Percentiles rank a stretch among this genome's conserved stretches.
These are phyloP conservation scores for Oryctolagus cuniculus DNA, from an alignment of 2,113 vertebrate species.

Conservation along the genomic window mOryCun1.1 NC_091433.1:147740501-147741000, in stretches of 20 bases:
- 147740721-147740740: background rate
- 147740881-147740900: background rate
- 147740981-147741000: background rate
- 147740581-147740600: background rate
- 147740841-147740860: background rate
- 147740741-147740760: background rate
- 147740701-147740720: background rate
- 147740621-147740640: too few species aligned
- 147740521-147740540: background rate
- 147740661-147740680: fast-evolving
- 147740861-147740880: background rate
- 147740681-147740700: background rate
- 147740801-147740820: background rate
- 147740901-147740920: background rate
- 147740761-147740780: background rate
- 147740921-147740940: background rate
- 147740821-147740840: background rate
- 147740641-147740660: background rate
- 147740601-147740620: background rate
- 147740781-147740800: background rate
- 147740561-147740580: background rate
- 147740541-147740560: background rate
- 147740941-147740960: background rate
- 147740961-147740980: background rate
- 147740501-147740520: fast-evolving